phyloP scores from a whole-genome alignment of 2,797 vertebrate genomes.

The Peromyscus aztecus region DNA sequence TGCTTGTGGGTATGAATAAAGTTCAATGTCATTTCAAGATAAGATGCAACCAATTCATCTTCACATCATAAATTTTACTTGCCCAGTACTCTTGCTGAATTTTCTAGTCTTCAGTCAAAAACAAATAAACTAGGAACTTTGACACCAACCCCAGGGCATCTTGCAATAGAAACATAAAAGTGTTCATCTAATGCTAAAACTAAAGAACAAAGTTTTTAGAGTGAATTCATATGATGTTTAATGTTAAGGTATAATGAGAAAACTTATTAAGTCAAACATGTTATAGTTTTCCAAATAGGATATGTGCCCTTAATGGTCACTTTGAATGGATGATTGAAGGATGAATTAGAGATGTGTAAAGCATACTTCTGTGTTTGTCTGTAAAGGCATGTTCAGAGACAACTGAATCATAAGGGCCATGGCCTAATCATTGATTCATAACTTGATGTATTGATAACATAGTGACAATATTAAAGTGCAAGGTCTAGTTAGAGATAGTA shows the following conservation, averaged over 20 bases:
- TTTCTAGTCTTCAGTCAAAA: conserved; percentile 60
- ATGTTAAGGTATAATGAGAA: neutral
- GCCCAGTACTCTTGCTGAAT: neutral
- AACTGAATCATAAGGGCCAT: neutral
- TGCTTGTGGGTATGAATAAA: conserved; percentile 44
- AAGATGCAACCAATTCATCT: conserved; percentile 41
- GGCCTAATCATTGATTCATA: neutral
- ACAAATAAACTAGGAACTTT: conserved; percentile 55
- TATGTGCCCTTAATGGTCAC: neutral
- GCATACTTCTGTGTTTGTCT: neutral
- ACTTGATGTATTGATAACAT: neutral
- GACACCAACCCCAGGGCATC: neutral
- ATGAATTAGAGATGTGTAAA: neutral
- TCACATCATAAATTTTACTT: conserved; percentile 50
- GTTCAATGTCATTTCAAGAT: conserved; percentile 55
- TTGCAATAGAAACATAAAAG: neutral
- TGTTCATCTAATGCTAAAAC: neutral
- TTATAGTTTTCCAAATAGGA: neutral
- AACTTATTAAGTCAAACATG: neutral
- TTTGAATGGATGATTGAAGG: neutral
- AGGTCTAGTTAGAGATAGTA: neutral
- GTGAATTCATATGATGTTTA: neutral
- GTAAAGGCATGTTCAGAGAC: neutral
- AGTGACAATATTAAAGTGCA: neutral
- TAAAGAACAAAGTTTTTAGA: neutral